Percentiles rank a stretch among this genome's conserved stretches.
Conservation (phyloP, 2,888 invertebrate species). For the Aphodius granarius region DNA sequence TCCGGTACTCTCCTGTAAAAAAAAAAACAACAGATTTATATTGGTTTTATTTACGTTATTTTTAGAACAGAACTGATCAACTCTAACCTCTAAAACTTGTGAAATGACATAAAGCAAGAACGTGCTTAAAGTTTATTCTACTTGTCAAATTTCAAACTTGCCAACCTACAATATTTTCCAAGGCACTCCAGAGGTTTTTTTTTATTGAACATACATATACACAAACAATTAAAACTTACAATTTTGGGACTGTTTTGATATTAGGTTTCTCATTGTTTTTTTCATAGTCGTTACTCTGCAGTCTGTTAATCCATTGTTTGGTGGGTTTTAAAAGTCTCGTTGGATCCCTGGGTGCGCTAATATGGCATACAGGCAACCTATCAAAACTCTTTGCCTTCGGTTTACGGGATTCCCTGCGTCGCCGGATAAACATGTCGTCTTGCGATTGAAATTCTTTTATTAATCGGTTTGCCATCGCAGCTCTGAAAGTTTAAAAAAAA, state of each 20-base stretch:
- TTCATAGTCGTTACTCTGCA: slow-evolving; percentile 12
- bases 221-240: slow-evolving; percentile 38
- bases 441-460: slow-evolving; percentile 49
- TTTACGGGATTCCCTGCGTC: slow-evolving; percentile 36
- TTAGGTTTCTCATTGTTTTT: slow-evolving; percentile 22
- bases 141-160: no score
- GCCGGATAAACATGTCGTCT: slow-evolving; percentile 45
- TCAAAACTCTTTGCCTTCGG: slow-evolving; percentile 36
- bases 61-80: no score
- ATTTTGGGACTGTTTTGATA: slow-evolving; percentile 39
- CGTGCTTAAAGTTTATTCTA: no score
- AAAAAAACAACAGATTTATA: no score
- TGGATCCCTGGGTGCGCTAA: slow-evolving; percentile 42
- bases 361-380: slow-evolving; percentile 7
- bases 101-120: no score
- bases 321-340: slow-evolving; percentile 48
- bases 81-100: no score
- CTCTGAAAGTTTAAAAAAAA: slow-evolving; percentile 31
- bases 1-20: slow-evolving; percentile 41
- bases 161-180: no score
- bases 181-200: no score
- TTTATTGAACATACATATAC: no score
- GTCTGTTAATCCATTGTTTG: slow-evolving; percentile 45
- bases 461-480: slow-evolving; percentile 45
- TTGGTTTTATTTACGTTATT: no score